Evolutionary conservation across 2,888 invertebrate genomes (phyloP), one percentile per base, ranked within the genome.

Genomic region (Drosophila antonietae): DNA sequence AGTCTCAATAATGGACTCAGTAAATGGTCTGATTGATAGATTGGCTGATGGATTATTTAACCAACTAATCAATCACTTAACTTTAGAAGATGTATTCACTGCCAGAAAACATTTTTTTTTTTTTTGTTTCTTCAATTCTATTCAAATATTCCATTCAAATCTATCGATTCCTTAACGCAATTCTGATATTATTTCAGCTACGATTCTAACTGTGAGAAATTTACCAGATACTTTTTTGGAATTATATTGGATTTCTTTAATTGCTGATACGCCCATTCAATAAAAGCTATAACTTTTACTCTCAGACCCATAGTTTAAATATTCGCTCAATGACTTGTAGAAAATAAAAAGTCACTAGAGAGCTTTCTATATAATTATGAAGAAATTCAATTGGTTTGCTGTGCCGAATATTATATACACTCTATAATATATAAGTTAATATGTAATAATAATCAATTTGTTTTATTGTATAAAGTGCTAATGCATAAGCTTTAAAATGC

Each of bases 311-410:
- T 37, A 8, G 9, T 49, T 67, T 41, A 33, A 61, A 44, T 61
- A 62, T 61, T 64, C 46, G 43, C 15, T 9, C 41, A 53, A 72
- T 57, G 72, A 58, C 46, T 46, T 9, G 12, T 10, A 18, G 12
- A 57, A 64, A 35, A 41, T 28, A 8, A 23, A 49, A 63, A 18
- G 20, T 35, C 28, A 0, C 10, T 6, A n/a, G 31, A n/a, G 31
- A 41, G 1, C 28, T 12, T 31, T 7, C 4, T 31, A 20, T 49
- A 37, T n/a, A 31, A 39, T 51, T 39, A 46, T 5, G 0, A 8
- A 23, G 14, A 3, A 31, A 39, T 39, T 1, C 0, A 2, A 2
- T 3, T 20, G 15, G 0, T 52, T 31, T 7, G 10, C 1, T 9
- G 12, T 3, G 1, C 9, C 8, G 20, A 60, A 33, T 14, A 5